A percentile compares a stretch with the other conserved stretches of the same genome.
Evolutionary conservation across 1,140 invertebrate species (phyloP).

Genomic region (Zaprionus inermis): DNA sequence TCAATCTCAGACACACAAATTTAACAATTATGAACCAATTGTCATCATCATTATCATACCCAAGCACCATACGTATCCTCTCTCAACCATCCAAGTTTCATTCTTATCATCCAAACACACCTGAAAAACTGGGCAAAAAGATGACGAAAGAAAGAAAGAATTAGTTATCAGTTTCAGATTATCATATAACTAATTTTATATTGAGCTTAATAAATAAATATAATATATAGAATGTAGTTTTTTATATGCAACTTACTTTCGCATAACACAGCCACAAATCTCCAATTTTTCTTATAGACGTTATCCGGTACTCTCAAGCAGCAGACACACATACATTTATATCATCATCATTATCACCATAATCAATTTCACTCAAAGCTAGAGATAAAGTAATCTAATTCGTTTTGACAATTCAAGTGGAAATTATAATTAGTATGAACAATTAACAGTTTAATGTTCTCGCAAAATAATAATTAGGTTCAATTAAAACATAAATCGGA

Average conservation of each 20-base stretch:
- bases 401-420: slow-evolving; percentile 48
- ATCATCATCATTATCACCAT: slow-evolving; percentile 35
- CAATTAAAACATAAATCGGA: background rate
- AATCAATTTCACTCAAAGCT: slow-evolving; percentile 31
- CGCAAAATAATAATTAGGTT: slow-evolving; percentile 1
- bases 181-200: slow-evolving; percentile 10
- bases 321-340: slow-evolving; percentile 37
- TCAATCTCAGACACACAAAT: slow-evolving; percentile 28
- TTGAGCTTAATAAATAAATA: slow-evolving; percentile 26
- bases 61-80: slow-evolving; percentile 49
- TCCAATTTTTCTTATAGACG: slow-evolving; percentile 34
- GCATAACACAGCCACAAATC: slow-evolving; percentile 64
- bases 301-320: slow-evolving; percentile 46
- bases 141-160: slow-evolving; percentile 37
- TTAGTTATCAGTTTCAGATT: slow-evolving; percentile 17
- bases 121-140: slow-evolving; percentile 61
- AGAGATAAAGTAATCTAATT: slow-evolving; percentile 40
- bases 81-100: slow-evolving; percentile 57
- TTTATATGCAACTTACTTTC: slow-evolving; percentile 65
- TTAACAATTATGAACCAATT: slow-evolving; percentile 52
- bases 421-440: slow-evolving; percentile 7
- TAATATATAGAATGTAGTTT: slow-evolving; percentile 29
- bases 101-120: slow-evolving; percentile 52
- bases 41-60: slow-evolving; percentile 56
- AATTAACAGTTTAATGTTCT: slow-evolving; percentile 29